Percentiles rank a stretch among this genome's conserved stretches.
phyloP scores from a whole-genome alignment of 2,888 invertebrate genomes.

The Hydroisotoma schaefferi region DNA sequence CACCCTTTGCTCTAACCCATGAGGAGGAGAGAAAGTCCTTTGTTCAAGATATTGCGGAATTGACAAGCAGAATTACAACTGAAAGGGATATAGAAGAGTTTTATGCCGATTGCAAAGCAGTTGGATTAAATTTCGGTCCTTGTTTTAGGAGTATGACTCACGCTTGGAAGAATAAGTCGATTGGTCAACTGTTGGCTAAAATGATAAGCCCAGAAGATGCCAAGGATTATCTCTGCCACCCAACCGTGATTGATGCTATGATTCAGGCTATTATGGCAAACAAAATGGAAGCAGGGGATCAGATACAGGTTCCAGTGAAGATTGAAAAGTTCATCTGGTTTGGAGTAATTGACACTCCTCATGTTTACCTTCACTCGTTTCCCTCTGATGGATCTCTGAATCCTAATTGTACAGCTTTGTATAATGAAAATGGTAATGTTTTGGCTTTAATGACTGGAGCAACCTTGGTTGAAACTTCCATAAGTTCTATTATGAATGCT shows the following conservation, averaged over 20 bases:
- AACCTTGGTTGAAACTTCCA: constrained; percentile 17
- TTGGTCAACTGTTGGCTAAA: not conserved
- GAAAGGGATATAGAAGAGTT: not conserved
- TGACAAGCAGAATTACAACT: not conserved
- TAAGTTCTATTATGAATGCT: constrained; percentile 7
- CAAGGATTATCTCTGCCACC: constrained; percentile 22
- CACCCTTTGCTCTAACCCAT: not conserved
- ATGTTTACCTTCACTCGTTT: not conserved
- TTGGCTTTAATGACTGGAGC: constrained; percentile 11
- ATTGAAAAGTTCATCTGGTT: constrained; percentile 20
- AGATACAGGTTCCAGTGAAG: constrained; percentile 6
- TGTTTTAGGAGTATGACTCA: not conserved
- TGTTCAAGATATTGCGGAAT: not conserved
- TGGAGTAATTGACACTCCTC: not conserved
- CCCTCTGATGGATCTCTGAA: not conserved
- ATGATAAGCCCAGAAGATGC: not conserved
- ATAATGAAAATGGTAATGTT: not conserved
- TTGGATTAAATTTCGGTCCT: not conserved
- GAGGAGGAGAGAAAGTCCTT: not conserved
- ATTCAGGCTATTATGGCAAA: constrained; percentile 14
- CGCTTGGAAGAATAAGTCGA: not conserved
- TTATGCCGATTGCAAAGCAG: not conserved
- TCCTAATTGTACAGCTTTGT: not conserved
- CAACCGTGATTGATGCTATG: constrained; percentile 24
- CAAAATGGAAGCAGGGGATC: not conserved